Evolutionary conservation across 2,888 invertebrate species (phyloP), one percentile per base, ranked within the genome.

Genomic region (Notodromas monacha): DNA sequence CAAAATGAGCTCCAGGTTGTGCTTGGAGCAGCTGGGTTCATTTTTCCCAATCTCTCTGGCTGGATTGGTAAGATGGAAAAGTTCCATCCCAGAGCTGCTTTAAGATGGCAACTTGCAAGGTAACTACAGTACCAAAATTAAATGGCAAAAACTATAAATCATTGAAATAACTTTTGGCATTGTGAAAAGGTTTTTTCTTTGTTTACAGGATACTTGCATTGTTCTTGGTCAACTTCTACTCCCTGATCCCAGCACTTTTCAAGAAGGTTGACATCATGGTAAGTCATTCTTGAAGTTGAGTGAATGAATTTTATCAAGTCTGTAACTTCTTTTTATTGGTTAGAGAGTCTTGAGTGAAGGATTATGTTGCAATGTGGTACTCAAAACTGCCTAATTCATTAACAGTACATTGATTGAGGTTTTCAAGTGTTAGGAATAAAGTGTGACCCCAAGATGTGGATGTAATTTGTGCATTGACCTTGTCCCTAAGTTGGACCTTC

Each of bases 1-100:
- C 68, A 77, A 43, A 84, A 81, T 45, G 79, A 81, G 51, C 74
- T 77, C 14, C 76, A 81, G 1, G 61, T 84, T 31, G 74, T 81
- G 3, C 69, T 89, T 52, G 70, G 76, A 0, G 54, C 77, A 29
- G 73, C 92, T 32, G 68, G 77, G 0, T 64, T 68, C 21, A 58
- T 74, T 4, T 76, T 79, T 43, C 92, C 92, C 0, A 65, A 72
- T 41, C 57, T 84, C 28, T 89, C 89, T 44, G 89, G 92, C 45
- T 6, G 34, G 30, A 52, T 77, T n/a, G 77, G 81, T 0, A 57
- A 69, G 34, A 55, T 84, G 37, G 92, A 92, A 48, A 66, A 67
- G 42, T 77, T 79, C 47, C 92, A 92, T 55, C 92, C 92, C 0
- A 60, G 89, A 35, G 74, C 73, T 41, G 79, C 79, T 40, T 50